Base-by-base conservation (phyloP, 2,888 invertebrate species). In the Argyresthia albistria region DNA sequence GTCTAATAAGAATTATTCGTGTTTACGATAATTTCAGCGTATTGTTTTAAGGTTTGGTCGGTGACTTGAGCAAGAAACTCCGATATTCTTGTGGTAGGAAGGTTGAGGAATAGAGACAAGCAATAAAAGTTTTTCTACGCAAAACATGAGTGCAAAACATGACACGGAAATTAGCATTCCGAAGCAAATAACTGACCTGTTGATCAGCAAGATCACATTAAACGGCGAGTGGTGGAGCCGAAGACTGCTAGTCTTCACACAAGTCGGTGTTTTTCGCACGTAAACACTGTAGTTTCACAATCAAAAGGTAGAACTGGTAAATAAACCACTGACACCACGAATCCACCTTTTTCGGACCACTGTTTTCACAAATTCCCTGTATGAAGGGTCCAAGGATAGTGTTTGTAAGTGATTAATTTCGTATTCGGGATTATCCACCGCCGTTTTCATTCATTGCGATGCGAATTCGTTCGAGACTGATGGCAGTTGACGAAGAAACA, bases 161-260 rank as follows among this genome's bases (percentile, higher is more conserved):
- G 11, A 8, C 3, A 25, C 25, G 25, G 25, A 25, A 25, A 25
- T 25, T 25, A 25, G 25, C 25, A 25, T 16, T 50, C 11, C 8
- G 14, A 43, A 8, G 16, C 3, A 52, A 47, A 10, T 39, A 15
- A 43, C 54, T 49, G 25, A 54, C 54, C 54, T 54, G 45, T 54
- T 46, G 69, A 73, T 82, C 76, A 86, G 75, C 82, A 82, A 84
- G 76, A 81, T 84, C 86, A 83, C 86, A 86, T 86, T 78, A 83
- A 84, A 76, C 70, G 73, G 69, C 69, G 63, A 76, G 66, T 70
- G 67, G 65, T 68, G 66, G 67, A 67, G 67, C 75, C 67, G 67
- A 67, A 69, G 68, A 71, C 66, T 66, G 66, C 67, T 60, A 64
- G 60, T 63, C 62, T 65, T 60, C 60, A 66, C 65, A 64, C 69